Conservation (phyloP, 1,140 invertebrate genomes). For the Episyrphus balteatus region DNA sequence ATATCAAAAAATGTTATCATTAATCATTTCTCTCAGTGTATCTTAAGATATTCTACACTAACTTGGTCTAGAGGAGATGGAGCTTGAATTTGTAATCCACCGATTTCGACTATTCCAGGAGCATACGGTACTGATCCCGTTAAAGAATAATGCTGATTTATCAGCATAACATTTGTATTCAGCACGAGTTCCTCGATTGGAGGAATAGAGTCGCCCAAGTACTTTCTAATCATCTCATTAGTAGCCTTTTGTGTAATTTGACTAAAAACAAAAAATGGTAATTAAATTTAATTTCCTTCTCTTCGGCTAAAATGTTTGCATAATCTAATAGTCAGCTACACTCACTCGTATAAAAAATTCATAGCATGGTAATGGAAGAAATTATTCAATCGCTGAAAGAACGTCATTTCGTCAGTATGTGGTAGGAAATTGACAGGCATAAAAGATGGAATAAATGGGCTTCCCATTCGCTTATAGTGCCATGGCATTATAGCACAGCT, state of each 20-base stretch:
- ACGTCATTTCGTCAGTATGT: slow-evolving; percentile 41
- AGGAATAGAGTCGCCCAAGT: slow-evolving; percentile 43
- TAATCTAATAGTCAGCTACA: slow-evolving; percentile 14
- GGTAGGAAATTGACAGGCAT: slow-evolving; percentile 41
- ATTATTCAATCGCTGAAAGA: slow-evolving; percentile 44
- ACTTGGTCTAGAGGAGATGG: slow-evolving; percentile 39
- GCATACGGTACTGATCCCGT: slow-evolving; percentile 39
- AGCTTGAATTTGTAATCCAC: slow-evolving; percentile 40
- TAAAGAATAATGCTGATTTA: slow-evolving; percentile 47
- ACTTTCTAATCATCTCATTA: slow-evolving; percentile 41
- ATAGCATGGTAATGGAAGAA: slow-evolving; percentile 30
- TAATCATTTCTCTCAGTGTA: not conserved
- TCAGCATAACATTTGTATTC: slow-evolving; percentile 45
- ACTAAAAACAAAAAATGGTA: slow-evolving; percentile 17
- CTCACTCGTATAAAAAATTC: slow-evolving; percentile 39
- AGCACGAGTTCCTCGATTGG: slow-evolving; percentile 42
- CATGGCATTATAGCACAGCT: slow-evolving; percentile 50
- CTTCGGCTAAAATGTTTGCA: no score
- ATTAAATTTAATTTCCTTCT: slow-evolving; percentile 6
- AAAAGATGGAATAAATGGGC: slow-evolving; percentile 45
- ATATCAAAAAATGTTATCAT: not conserved
- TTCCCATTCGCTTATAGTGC: slow-evolving; percentile 43
- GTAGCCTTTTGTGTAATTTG: slow-evolving; percentile 39
- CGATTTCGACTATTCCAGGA: slow-evolving; percentile 48
- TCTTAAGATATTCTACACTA: no score